Evolutionary conservation across 2,113 vertebrate genomes (phyloP).

Genomic region (Pogona vitticeps): DNA sequence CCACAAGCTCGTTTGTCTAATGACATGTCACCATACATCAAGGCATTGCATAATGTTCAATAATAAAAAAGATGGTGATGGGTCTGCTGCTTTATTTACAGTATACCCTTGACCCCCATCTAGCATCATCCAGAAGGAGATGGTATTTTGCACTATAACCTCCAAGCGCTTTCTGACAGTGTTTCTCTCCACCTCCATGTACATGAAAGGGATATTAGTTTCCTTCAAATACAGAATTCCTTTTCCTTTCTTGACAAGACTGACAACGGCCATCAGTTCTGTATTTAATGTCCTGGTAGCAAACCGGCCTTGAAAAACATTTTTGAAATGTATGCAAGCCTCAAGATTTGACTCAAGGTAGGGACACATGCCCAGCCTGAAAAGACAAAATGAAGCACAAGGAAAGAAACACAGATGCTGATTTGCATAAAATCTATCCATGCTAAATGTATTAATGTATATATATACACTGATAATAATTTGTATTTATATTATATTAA

Average conservation of each 20-base stretch:
- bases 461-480: no score
- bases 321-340: not conserved
- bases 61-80: not conserved
- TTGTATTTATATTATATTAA: no score
- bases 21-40: conserved; percentile 21
- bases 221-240: not conserved
- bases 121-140: not conserved
- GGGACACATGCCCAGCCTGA: not conserved
- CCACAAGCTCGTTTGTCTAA: conserved; percentile 25
- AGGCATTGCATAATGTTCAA: conserved; percentile 4
- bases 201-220: not conserved
- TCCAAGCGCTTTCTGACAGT: not conserved
- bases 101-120: not conserved
- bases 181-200: not conserved
- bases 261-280: not conserved
- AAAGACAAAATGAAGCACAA: not conserved
- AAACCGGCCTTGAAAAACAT: not conserved
- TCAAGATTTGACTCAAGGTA: not conserved
- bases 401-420: no score
- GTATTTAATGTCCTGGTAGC: not conserved
- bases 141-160: not conserved
- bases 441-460: no score
- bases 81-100: not conserved
- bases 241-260: not conserved
- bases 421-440: no score